Conservation (phyloP, 2,888 invertebrate species). For the Melinaea marsaeus region DNA sequence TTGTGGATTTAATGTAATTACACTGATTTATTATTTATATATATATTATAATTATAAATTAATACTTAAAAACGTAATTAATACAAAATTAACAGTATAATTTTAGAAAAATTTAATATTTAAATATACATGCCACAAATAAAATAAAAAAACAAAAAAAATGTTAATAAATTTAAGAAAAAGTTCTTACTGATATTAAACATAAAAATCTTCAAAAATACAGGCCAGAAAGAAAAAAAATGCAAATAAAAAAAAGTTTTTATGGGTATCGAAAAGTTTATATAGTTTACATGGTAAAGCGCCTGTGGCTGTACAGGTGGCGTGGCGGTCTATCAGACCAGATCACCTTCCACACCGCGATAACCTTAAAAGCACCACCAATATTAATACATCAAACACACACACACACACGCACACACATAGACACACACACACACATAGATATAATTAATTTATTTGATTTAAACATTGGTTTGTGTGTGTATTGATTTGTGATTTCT, state of each 20-base stretch:
- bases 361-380: constrained; percentile 76
- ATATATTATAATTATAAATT: background rate
- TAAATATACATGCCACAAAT: no score
- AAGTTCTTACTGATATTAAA: no score
- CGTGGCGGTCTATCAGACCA: constrained; percentile 74
- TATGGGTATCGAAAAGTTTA: background rate
- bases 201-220: no score
- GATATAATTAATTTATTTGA: constrained; percentile 3
- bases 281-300: background rate
- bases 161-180: no score
- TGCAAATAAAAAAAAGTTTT: no score
- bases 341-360: constrained; percentile 74
- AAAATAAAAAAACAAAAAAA: no score
- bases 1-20: constrained; percentile 24
- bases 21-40: background rate
- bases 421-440: constrained; percentile 8
- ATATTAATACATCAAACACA: constrained; percentile 76
- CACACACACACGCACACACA: constrained; percentile 44
- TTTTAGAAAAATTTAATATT: no score
- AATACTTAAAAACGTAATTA: background rate
- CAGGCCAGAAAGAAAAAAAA: no score
- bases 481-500: no score
- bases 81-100: background rate
- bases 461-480: constrained; percentile 5
- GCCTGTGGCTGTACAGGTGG: constrained; percentile 47